These are phyloP conservation scores for Spea bombifrons DNA, from an alignment of 2,113 vertebrate species.

Conservation along the genomic window DNA sequence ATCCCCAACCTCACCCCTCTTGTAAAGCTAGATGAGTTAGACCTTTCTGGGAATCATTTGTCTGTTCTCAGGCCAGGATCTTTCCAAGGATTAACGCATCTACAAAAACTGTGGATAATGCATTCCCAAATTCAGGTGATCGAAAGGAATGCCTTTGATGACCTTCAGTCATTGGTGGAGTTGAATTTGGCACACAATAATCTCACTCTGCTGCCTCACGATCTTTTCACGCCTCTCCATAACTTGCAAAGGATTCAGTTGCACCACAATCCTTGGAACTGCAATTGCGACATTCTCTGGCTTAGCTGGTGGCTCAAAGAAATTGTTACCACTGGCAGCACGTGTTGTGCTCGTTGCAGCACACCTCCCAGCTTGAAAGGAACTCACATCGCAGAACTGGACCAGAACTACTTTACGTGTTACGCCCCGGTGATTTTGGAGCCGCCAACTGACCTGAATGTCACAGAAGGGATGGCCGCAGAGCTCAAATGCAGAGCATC, in stretches of 20 bases:
- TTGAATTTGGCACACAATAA: constrained; percentile 98
- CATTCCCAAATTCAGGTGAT: constrained; percentile 98
- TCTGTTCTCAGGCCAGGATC: constrained; percentile 89
- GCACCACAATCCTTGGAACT: constrained; percentile 98
- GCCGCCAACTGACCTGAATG: constrained; percentile 92
- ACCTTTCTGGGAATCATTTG: constrained; percentile 97
- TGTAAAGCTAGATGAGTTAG: constrained; percentile 92
- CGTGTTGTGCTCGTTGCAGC: constrained; percentile 95
- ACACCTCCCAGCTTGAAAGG: constrained; percentile 88
- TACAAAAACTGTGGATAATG: constrained; percentile 99
- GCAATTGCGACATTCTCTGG: constrained; percentile 98
- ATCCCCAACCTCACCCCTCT: constrained; percentile 97
- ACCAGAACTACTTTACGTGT: constrained; percentile 97
- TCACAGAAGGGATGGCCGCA: constrained; percentile 95
- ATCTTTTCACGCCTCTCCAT: constrained; percentile 96
- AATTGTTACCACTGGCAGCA: constrained; percentile 95
- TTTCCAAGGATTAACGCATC: constrained; percentile 96
- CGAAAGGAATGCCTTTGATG: constrained; percentile 96
- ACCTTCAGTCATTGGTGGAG: constrained; percentile 95
- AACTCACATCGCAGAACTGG: constrained; percentile 93
- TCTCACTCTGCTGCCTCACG: constrained; percentile 94
- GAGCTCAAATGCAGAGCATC: constrained; percentile 93
- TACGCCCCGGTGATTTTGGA: constrained; percentile 98
- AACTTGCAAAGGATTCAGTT: constrained; percentile 93
- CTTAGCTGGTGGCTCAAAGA: constrained; percentile 99